phyloP scores from a whole-genome alignment of 1,140 invertebrate species.

The Dreissena polymorpha region DNA sequence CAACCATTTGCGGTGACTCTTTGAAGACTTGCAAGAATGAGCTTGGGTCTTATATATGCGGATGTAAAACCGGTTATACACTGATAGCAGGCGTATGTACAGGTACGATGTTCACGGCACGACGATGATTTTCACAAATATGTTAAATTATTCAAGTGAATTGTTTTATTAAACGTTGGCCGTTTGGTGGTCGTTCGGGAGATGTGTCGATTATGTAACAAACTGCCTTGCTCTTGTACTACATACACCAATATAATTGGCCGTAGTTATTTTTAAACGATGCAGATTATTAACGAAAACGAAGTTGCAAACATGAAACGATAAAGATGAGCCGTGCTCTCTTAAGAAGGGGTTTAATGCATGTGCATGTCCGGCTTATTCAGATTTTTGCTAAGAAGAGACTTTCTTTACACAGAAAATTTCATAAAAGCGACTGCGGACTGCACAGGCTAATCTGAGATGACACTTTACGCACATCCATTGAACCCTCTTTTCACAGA shows the following conservation, averaged over 20 bases:
- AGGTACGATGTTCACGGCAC: background rate
- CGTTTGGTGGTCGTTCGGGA: too few species aligned
- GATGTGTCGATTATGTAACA: background rate
- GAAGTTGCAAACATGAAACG: too few species aligned
- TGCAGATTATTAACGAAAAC: too few species aligned
- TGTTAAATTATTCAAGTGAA: background rate
- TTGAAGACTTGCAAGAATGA: background rate
- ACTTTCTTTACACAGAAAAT: too few species aligned
- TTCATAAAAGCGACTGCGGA: too few species aligned
- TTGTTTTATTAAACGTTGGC: background rate
- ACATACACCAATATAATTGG: background rate
- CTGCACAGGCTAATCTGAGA: too few species aligned
- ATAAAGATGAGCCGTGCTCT: too few species aligned
- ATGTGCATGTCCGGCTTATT: too few species aligned
- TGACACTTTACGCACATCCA: too few species aligned
- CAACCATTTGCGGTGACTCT: background rate
- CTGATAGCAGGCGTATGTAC: background rate
- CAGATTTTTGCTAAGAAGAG: too few species aligned
- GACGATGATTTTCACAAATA: background rate
- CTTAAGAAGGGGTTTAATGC: too few species aligned
- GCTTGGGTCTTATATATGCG: conserved; percentile 4
- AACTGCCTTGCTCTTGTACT: background rate
- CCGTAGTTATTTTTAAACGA: background rate
- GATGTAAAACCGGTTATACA: conserved; percentile 7
- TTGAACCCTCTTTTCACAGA: too few species aligned